Conservation (phyloP, 2,888 invertebrate species). For the Aradus depressus region DNA sequence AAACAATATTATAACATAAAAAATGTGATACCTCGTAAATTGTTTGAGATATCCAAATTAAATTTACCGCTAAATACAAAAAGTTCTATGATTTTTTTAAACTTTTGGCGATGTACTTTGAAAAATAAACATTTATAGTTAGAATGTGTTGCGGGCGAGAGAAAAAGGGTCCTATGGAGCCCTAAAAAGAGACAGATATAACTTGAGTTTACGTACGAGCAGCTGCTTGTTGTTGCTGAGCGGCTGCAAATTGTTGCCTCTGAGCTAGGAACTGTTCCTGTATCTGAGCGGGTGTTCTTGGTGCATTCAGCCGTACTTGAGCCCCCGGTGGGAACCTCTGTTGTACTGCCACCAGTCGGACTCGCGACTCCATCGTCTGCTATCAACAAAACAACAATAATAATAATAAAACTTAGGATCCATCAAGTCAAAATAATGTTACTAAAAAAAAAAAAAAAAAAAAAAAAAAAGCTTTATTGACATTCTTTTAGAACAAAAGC, state of each 20-base stretch:
- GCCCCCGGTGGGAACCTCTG: constrained; percentile 34
- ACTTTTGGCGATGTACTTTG: background rate
- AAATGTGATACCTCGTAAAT: too few relatives aligned
- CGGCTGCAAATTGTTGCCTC: constrained; percentile 28
- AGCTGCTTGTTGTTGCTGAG: constrained; percentile 30
- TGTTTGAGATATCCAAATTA: too few relatives aligned
- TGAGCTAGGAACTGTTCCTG: constrained; percentile 25
- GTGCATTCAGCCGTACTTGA: constrained; percentile 36
- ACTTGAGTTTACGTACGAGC: constrained; percentile 10
- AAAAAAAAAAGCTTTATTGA: too few relatives aligned
- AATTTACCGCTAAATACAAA: background rate
- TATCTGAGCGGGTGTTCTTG: constrained; percentile 33
- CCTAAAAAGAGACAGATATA: too few relatives aligned
- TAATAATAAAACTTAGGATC: background rate
- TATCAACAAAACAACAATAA: background rate
- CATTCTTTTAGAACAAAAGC: too few relatives aligned
- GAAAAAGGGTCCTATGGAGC: too few relatives aligned
- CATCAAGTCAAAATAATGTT: too few relatives aligned
- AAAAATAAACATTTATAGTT: constrained; percentile 5
- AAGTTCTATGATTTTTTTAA: background rate
- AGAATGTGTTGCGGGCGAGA: too few relatives aligned
- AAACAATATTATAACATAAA: background rate
- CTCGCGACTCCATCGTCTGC: constrained; percentile 42
- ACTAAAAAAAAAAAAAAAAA: too few relatives aligned
- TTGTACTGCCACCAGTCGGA: constrained; percentile 44